Base-by-base conservation (phyloP, 2,888 invertebrate genomes). In the Thera britannica region DNA sequence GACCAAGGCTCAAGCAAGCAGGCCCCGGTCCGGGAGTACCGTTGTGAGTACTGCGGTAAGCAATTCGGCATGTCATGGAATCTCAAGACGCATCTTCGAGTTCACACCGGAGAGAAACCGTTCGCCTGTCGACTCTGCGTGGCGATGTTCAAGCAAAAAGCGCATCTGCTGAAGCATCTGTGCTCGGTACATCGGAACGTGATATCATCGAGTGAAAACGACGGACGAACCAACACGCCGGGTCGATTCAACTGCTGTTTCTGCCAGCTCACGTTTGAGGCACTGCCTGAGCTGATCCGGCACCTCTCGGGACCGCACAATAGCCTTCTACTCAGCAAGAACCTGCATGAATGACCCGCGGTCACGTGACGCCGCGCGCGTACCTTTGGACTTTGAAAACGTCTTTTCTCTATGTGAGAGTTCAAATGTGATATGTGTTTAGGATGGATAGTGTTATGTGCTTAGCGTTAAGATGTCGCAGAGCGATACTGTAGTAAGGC, bases 41-140 rank as follows among this genome's bases (percentile, higher is more conserved):
- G 97, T 69, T 98, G 97, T 85, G 97, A 97, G 84, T 97, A 97
- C 87, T 97, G 97, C 87, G 97, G 97, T 66, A 98, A 98, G 90
- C 97, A 97, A 88, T 98, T 98, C 81, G 97, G 97, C 70, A 97
- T 97, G 97, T 97, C 97, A 68, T 98, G 97, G 97, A 98, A 98
- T 94, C 94, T 98, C 82, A 98, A 98, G 88, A 98, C 97, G 71
- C 97, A 97, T 90, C 94, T 97, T 67, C 95, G 97, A 83, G 97
- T 98, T 35, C 97, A 97, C 83, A 98, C 97, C 0, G 97, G 97
- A 68, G 97, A 98, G 79, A 98, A 97, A 85, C 97, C 97, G 0
- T 98, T 98, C 84, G 97, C 97, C 76, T 98, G 97, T 94, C 95
- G 97, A 78, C 95, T 97, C 58, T 98, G 97, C 84, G 97, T 97